These are phyloP conservation scores for Elysia crispata DNA, from an alignment of 2,888 invertebrate genomes.

Conservation along the genomic window DNA sequence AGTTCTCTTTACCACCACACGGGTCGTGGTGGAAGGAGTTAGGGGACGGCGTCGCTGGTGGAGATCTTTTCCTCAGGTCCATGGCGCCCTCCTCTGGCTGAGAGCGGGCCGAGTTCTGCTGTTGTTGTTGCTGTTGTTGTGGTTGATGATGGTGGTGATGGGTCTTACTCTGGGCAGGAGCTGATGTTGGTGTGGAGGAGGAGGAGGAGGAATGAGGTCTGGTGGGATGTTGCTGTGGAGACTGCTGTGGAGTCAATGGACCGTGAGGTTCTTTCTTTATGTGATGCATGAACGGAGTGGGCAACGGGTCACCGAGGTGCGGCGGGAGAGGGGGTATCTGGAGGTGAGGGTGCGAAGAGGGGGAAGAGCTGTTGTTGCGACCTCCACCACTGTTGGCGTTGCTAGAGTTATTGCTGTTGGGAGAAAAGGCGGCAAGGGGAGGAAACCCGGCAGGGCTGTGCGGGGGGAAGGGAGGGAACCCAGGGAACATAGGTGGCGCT, in stretches of 20 bases:
- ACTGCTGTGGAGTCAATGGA: constrained; percentile 42
- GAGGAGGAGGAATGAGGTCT: constrained; percentile 28
- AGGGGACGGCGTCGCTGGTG: constrained; percentile 45
- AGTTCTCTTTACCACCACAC: constrained; percentile 61
- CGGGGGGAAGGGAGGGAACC: constrained; percentile 44
- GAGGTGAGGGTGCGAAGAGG: constrained; percentile 27
- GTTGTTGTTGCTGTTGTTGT: constrained; percentile 47
- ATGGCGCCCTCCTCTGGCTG: constrained; percentile 61
- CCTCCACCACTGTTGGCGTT: constrained; percentile 9
- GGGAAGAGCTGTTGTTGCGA: constrained; percentile 3
- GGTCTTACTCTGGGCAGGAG: not conserved
- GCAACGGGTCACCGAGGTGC: constrained; percentile 40
- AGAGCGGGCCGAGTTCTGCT: constrained; percentile 51
- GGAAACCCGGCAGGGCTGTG: constrained; percentile 36
- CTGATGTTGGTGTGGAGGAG: constrained; percentile 46
- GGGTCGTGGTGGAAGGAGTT: constrained; percentile 55
- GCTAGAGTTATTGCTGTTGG: constrained; percentile 32
- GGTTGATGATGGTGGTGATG: constrained; percentile 7
- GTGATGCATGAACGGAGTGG: constrained; percentile 44
- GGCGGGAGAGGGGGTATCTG: constrained; percentile 28
- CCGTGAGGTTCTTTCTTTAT: constrained; percentile 46
- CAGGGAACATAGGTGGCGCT: constrained; percentile 39
- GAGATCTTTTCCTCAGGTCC: constrained; percentile 66
- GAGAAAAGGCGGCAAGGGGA: constrained; percentile 38
- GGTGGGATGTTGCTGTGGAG: constrained; percentile 14